Evolutionary conservation across 1,140 invertebrate genomes (phyloP).

Genomic region (Drosophila chauvacae): DNA sequence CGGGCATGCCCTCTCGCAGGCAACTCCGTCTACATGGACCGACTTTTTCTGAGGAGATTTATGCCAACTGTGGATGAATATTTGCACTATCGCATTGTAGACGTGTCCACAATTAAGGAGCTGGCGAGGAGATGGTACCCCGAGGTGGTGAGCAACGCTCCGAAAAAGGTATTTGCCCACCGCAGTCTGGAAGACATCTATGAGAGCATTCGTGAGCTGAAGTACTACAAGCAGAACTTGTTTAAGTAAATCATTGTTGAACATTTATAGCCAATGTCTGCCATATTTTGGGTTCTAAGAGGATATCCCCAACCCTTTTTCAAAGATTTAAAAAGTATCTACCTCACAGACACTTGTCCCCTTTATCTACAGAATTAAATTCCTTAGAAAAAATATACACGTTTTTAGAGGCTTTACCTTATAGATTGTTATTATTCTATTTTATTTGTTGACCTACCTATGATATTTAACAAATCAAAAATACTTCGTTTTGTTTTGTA

Average conservation of each 20-base stretch:
- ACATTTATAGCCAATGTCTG: no score
- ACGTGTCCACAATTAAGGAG: conserved; percentile 96
- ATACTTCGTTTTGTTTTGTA: conserved; percentile 3
- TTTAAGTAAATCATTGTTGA: conserved; percentile 83
- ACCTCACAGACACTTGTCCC: not conserved
- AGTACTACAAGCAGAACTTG: conserved; percentile 88
- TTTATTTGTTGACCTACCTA: not conserved
- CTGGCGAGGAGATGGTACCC: conserved; percentile 91
- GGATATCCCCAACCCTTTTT: no score
- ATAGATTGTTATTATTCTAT: conserved; percentile 2
- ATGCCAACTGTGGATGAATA: conserved; percentile 91
- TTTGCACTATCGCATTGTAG: conserved; percentile 96
- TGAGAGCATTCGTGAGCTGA: conserved; percentile 94
- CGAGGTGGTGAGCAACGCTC: conserved; percentile 86
- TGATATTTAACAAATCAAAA: not conserved
- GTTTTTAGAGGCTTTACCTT: not conserved
- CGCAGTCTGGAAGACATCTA: conserved; percentile 93
- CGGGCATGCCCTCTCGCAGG: conserved; percentile 92
- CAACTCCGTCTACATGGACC: conserved; percentile 95
- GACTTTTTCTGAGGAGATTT: conserved; percentile 90
- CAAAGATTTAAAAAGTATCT: not conserved
- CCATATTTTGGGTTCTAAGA: no score
- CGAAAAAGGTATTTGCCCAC: conserved; percentile 89
- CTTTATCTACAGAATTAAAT: no score
- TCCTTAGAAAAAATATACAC: not conserved